phyloP scores from a whole-genome alignment of 2,888 invertebrate species.

The Dysmachus trigonus region DNA sequence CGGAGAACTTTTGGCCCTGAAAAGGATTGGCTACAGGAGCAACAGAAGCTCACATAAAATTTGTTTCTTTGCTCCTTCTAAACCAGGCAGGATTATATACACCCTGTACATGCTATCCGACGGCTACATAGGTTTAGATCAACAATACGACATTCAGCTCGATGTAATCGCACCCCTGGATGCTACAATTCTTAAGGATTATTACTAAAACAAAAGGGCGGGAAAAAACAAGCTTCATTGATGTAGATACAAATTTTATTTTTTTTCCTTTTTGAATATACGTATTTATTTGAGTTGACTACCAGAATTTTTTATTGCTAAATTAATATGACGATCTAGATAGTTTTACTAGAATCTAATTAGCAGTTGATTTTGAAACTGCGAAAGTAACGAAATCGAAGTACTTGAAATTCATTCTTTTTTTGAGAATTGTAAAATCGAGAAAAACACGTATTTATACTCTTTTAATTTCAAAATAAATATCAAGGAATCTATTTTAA shows the following conservation, averaged over 20 bases:
- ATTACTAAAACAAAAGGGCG: background rate
- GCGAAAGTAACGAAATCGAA: too few relatives aligned
- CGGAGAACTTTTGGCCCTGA: conserved; percentile 82
- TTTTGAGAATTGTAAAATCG: background rate
- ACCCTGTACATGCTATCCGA: conserved; percentile 90
- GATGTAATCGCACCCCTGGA: conserved; percentile 61
- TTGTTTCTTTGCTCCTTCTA: conserved; percentile 71
- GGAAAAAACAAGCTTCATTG: background rate
- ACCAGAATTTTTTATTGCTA: background rate
- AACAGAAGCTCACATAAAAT: conserved; percentile 67
- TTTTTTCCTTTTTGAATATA: background rate
- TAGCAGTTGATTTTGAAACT: too few relatives aligned
- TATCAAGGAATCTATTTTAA: too few relatives aligned
- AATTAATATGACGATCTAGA: too few relatives aligned
- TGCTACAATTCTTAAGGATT: background rate
- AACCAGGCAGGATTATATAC: conserved; percentile 78
- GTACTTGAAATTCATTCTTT: background rate
- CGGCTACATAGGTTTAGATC: conserved; percentile 92
- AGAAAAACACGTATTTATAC: too few relatives aligned
- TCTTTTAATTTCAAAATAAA: too few relatives aligned
- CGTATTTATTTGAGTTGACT: background rate
- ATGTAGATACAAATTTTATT: background rate
- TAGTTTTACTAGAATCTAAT: background rate
- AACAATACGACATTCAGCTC: conserved; percentile 76
- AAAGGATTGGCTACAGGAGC: conserved; percentile 72